Conservation (phyloP, 2,113 vertebrate genomes). For the Pterocles orientalis region DNA sequence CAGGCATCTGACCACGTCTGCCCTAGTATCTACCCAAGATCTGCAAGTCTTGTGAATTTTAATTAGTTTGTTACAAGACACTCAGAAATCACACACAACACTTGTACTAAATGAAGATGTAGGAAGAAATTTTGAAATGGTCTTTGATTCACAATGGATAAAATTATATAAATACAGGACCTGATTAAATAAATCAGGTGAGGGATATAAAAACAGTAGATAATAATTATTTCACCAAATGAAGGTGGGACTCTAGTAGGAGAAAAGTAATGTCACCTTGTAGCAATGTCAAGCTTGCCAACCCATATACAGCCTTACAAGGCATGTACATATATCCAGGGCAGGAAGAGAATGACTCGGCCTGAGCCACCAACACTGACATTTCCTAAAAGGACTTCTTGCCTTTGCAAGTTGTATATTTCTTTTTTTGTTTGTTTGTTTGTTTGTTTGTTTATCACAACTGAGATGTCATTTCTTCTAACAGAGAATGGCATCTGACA, state of each 20-base stretch:
- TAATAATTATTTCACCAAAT: neutral
- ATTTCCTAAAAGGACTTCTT: neutral
- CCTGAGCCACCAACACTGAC: neutral
- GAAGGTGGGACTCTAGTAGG: neutral
- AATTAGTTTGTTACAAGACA: neutral
- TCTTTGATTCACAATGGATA: neutral
- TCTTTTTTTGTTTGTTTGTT: accelerated
- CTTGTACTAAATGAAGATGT: neutral
- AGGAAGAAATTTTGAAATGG: neutral
- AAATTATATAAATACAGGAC: neutral
- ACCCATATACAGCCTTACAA: neutral
- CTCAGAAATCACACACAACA: neutral
- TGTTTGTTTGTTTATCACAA: neutral
- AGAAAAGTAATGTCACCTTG: neutral
- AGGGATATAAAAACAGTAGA: neutral
- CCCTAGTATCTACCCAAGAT: neutral
- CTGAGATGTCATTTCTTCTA: neutral
- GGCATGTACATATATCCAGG: accelerated
- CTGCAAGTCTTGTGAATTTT: neutral
- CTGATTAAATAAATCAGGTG: neutral
- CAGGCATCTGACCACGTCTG: accelerated
- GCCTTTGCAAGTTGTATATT: neutral
- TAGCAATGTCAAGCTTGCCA: neutral
- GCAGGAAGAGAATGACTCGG: neutral
- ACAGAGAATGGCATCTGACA: neutral